Conservation (phyloP, 2,888 invertebrate genomes). For the Chrysopilus asiliformis region DNA sequence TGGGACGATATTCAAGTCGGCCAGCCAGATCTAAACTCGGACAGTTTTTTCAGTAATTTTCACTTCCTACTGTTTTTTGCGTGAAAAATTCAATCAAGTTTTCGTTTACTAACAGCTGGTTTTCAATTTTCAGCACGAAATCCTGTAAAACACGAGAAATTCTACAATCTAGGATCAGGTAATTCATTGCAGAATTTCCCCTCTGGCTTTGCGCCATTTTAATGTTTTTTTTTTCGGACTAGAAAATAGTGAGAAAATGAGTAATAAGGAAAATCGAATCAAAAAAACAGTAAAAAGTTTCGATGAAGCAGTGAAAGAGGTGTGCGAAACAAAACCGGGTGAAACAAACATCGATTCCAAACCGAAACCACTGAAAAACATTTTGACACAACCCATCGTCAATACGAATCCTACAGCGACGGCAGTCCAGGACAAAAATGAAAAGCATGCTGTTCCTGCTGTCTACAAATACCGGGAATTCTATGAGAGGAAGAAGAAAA, state of each 20-base stretch:
- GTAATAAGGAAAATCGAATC: background rate
- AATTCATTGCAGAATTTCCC: too few species aligned
- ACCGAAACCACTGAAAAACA: conserved; percentile 9
- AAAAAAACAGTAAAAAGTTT: background rate
- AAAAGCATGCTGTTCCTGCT: conserved; percentile 19
- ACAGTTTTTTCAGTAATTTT: conserved; percentile 26
- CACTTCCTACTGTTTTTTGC: background rate
- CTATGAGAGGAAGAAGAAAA: conserved; percentile 24
- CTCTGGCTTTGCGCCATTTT: too few species aligned
- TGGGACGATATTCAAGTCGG: conserved; percentile 30
- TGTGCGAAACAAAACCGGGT: background rate
- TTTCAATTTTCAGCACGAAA: conserved; percentile 14
- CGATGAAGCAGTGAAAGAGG: background rate
- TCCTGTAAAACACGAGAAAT: conserved; percentile 19
- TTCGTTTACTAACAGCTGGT: conserved; percentile 8
- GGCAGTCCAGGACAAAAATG: too few species aligned
- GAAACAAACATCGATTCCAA: background rate
- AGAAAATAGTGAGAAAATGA: background rate
- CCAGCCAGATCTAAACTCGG: conserved; percentile 22
- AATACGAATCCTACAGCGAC: background rate
- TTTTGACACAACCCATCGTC: conserved; percentile 4
- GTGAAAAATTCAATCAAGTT: too few species aligned
- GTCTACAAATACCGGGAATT: conserved; percentile 25
- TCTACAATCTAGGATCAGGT: conserved; percentile 11
- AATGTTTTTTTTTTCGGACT: conserved; percentile 1